phyloP scores from a whole-genome alignment of 2,888 invertebrate species.

The Calameuta pallipes region DNA sequence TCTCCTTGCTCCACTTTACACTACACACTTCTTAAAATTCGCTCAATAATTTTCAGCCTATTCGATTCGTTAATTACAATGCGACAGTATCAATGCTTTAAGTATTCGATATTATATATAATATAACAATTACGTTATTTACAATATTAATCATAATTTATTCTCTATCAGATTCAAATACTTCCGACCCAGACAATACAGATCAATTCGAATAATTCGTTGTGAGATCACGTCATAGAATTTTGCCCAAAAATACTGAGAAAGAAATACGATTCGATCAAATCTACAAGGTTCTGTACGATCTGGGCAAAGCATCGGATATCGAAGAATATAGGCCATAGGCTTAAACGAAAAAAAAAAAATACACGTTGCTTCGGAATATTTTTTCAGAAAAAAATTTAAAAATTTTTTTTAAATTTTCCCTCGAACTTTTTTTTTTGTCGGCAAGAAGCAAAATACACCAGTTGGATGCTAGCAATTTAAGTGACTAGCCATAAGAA shows the following conservation, averaged over 20 bases:
- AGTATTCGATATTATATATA: background rate
- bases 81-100: background rate
- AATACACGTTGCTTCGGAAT: background rate
- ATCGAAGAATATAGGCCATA: background rate
- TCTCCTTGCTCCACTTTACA: background rate
- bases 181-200: background rate
- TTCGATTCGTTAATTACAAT: background rate
- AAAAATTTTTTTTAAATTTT: background rate
- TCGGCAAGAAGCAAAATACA: background rate
- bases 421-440: background rate
- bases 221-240: background rate
- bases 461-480: constrained; percentile 47
- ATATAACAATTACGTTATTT: background rate
- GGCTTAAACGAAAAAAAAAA: background rate
- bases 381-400: background rate
- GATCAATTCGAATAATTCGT: background rate
- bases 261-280: background rate
- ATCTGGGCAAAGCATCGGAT: background rate
- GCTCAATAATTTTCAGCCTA: background rate
- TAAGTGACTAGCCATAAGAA: constrained; percentile 52
- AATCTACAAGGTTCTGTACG: background rate
- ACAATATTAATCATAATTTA: background rate
- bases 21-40: background rate
- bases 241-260: background rate
- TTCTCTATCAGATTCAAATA: background rate